A percentile compares a stretch with the other conserved stretches of the same genome.
These are phyloP conservation scores for Tetraneura akinire DNA, from an alignment of 1,140 invertebrate species.

Conservation along the genomic window DNA sequence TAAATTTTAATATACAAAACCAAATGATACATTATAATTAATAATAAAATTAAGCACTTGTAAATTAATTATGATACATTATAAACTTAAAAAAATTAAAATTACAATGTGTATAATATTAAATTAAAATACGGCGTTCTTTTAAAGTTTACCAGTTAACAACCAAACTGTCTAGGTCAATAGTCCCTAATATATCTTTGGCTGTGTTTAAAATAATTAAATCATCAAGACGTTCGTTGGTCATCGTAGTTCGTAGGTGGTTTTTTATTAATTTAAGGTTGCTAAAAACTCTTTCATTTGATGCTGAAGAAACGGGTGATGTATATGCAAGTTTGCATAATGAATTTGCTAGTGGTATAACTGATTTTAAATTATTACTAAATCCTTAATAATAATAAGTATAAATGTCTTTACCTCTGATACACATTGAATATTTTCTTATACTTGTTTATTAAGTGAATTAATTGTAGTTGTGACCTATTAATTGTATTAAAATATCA, in stretches of 20 bases:
- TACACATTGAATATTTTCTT: no score
- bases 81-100: no score
- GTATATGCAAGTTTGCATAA: background rate
- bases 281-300: slow-evolving; percentile 19
- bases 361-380: background rate
- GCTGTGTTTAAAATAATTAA: background rate
- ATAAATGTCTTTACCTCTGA: no score
- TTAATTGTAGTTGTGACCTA: no score
- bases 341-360: background rate
- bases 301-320: background rate
- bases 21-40: no score
- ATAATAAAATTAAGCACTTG: no score
- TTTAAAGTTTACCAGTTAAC: background rate
- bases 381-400: background rate
- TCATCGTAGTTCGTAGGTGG: background rate
- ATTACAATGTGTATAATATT: no score
- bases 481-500: no score
- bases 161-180: background rate
- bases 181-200: background rate
- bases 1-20: no score
- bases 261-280: slow-evolving; percentile 15
- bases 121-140: background rate
- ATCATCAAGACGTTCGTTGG: background rate
- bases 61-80: no score
- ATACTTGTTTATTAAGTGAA: no score